Conservation (phyloP, 2,113 vertebrate species). For the Nannospalax galili region DNA sequence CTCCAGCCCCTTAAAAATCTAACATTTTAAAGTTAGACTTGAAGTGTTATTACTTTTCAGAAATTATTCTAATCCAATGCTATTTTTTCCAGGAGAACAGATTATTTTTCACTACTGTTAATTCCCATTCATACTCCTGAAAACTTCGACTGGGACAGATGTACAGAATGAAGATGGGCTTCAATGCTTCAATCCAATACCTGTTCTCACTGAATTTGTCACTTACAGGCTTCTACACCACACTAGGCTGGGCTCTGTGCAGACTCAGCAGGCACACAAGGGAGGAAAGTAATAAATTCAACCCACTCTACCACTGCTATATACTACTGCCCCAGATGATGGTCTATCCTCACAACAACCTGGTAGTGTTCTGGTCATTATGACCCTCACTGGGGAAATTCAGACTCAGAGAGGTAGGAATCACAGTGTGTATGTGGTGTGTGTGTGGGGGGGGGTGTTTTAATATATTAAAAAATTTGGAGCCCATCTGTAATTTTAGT, state of each 20-base stretch:
- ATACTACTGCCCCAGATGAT: no score
- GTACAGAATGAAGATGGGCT: not conserved
- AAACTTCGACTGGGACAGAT: not conserved
- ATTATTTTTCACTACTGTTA: constrained; percentile 17
- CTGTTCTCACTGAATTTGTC: constrained; percentile 14
- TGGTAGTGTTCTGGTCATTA: no score
- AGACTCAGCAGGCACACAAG: not conserved
- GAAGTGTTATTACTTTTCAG: constrained; percentile 45
- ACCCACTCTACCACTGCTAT: no score
- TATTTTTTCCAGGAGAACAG: not conserved
- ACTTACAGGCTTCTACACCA: not conserved
- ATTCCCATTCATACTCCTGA: not conserved
- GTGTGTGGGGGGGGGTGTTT: no score
- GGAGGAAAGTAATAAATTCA: no score
- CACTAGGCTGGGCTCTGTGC: not conserved
- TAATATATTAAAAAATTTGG: no score
- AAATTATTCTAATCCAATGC: constrained; percentile 51
- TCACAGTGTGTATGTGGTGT: not conserved
- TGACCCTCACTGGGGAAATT: no score
- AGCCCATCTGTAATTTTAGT: not conserved
- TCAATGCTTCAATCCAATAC: not conserved
- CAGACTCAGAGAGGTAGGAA: not conserved
- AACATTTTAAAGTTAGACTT: constrained; percentile 6
- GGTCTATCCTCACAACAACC: no score
- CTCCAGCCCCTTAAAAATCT: no score